Percentiles rank a stretch among this genome's conserved stretches.
These are phyloP conservation scores for Ormyrus labotus DNA, from an alignment of 2,888 invertebrate genomes.

Conservation along the genomic window DNA sequence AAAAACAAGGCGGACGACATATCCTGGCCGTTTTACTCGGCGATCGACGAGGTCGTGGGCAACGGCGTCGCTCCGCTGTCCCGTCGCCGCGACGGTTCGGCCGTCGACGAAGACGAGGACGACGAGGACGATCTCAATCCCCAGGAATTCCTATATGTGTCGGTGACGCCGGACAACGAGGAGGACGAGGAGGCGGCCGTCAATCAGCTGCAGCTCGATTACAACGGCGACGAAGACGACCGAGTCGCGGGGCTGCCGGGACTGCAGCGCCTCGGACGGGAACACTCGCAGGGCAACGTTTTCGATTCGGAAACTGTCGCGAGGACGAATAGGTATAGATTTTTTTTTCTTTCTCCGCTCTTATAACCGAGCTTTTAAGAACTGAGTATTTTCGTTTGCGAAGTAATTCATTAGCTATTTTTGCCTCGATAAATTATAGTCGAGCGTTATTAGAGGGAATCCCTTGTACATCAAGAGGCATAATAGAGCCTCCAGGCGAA, in stretches of 20 bases:
- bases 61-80: slow-evolving; percentile 15
- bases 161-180: slow-evolving; percentile 58
- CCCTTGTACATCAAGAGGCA: neutral
- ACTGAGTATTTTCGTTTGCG: neutral
- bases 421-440: no score
- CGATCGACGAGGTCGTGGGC: slow-evolving; percentile 68
- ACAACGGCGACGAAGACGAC: slow-evolving; percentile 18
- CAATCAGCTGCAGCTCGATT: slow-evolving; percentile 11
- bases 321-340: slow-evolving; percentile 14
- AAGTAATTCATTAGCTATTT: neutral
- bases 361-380: neutral
- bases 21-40: slow-evolving; percentile 70
- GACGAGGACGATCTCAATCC: slow-evolving; percentile 66
- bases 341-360: neutral
- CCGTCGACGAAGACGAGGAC: slow-evolving; percentile 56
- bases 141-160: slow-evolving; percentile 68
- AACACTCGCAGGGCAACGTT: neutral
- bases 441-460: no score
- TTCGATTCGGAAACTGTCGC: slow-evolving; percentile 21
- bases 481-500: neutral
- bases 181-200: slow-evolving; percentile 13
- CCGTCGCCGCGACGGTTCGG: neutral
- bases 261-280: slow-evolving; percentile 8
- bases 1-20: slow-evolving; percentile 70
- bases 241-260: slow-evolving; percentile 2